These are phyloP conservation scores for Podilymbus podiceps DNA, from an alignment of 2,113 vertebrate species.

Conservation along the genomic window DNA sequence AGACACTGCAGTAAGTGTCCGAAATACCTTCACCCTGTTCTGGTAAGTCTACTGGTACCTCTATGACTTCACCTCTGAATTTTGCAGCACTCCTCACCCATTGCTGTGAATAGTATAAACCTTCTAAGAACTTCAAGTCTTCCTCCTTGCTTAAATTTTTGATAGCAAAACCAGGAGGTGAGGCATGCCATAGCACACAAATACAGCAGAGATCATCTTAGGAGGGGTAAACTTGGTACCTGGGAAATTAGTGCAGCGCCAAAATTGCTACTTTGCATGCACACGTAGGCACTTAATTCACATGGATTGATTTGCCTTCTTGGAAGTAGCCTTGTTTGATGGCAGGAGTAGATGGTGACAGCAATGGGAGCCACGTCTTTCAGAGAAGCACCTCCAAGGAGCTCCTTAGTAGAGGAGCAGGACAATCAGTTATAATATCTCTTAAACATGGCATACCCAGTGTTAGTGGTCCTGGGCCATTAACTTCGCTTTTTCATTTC, in stretches of 20 bases:
- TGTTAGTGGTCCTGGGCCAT: background rate
- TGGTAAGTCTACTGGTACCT: background rate
- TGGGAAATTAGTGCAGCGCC: background rate
- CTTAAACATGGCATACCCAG: background rate
- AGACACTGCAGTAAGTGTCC: background rate
- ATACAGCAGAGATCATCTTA: background rate
- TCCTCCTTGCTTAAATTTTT: background rate
- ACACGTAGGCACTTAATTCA: background rate
- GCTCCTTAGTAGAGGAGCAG: background rate
- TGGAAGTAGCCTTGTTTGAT: background rate
- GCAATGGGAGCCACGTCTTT: background rate
- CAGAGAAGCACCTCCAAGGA: background rate
- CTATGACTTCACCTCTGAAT: background rate
- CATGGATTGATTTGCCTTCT: background rate
- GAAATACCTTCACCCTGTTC: background rate
- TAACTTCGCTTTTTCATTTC: background rate
- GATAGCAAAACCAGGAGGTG: background rate
- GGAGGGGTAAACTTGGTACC: background rate
- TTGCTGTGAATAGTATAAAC: background rate
- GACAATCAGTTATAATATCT: background rate
- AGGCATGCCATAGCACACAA: background rate
- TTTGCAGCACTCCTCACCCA: background rate
- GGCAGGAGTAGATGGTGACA: background rate
- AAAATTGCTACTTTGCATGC: background rate
- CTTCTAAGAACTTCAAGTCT: background rate